Evolutionary conservation across 2,113 vertebrate species (phyloP).

Genomic region (Rissa tridactyla): DNA sequence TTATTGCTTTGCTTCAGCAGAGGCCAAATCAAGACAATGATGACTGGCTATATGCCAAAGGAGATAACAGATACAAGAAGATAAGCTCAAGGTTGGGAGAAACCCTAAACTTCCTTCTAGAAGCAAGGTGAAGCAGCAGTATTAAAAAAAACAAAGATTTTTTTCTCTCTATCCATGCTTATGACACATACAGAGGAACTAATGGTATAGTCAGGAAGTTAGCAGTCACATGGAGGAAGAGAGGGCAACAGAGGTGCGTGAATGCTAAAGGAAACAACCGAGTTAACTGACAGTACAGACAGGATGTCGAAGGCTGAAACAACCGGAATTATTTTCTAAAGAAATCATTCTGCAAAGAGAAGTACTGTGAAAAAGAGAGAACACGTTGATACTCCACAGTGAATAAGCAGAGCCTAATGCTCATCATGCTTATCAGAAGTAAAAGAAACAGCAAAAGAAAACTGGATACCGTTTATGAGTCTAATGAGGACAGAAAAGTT

Average conservation of each 20-base stretch:
- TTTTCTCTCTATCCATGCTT: background rate
- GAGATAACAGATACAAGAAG: background rate
- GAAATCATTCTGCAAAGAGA: background rate
- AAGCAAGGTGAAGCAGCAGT: background rate
- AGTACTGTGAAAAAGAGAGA: background rate
- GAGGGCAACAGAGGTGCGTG: background rate
- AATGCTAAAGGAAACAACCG: background rate
- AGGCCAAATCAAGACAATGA: background rate
- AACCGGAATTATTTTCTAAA: background rate
- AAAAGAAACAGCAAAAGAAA: background rate
- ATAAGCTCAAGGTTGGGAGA: background rate
- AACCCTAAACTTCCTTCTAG: background rate
- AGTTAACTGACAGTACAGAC: background rate
- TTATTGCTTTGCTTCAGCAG: background rate
- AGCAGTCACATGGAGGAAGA: slow-evolving; percentile 17
- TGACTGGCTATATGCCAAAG: background rate
- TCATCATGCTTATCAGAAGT: background rate
- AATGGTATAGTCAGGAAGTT: background rate
- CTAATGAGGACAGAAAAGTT: background rate
- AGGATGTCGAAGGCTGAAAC: background rate
- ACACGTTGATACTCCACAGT: background rate
- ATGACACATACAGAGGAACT: background rate
- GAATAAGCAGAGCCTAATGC: background rate
- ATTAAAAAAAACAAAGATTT: background rate
- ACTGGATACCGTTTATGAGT: background rate